These are phyloP conservation scores for Hybognathus amarus DNA, from an alignment of 2,797 vertebrate genomes.

Conservation along the genomic window DNA sequence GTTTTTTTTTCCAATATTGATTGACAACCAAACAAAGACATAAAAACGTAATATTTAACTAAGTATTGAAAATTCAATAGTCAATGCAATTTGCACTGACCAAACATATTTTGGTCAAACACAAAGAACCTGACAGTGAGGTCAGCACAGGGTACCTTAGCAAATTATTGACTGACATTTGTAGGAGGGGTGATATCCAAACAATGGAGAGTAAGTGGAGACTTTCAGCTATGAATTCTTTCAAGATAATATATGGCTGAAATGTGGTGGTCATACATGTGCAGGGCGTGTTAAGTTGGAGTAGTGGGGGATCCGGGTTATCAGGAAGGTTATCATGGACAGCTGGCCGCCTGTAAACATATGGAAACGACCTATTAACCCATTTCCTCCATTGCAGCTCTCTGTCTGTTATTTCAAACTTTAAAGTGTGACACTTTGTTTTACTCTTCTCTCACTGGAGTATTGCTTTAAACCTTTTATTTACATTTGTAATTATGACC, in stretches of 20 bases:
- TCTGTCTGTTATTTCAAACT: conserved; percentile 47
- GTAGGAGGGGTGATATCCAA: conserved; percentile 14
- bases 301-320: conserved; percentile 51
- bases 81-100: not conserved
- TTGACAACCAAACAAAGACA: not conserved
- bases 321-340: conserved; percentile 62
- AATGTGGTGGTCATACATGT: conserved; percentile 19
- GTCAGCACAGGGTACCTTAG: not conserved
- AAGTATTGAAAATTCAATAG: not conserved
- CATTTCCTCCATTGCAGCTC: conserved; percentile 56
- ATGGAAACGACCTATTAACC: conserved; percentile 63
- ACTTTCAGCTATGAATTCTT: conserved; percentile 19
- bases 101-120: not conserved
- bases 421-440: conserved; percentile 18
- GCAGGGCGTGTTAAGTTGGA: conserved; percentile 22
- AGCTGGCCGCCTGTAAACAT: conserved; percentile 57
- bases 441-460: not conserved
- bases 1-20: not conserved
- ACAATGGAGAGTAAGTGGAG: conserved; percentile 37
- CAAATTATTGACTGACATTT: conserved; percentile 38
- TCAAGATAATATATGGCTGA: conserved; percentile 5
- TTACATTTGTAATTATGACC: conserved; percentile 1
- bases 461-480: not conserved
- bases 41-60: not conserved
- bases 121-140: not conserved